phyloP scores from a whole-genome alignment of 2,113 vertebrate species.

The Morone saxatilis region DNA sequence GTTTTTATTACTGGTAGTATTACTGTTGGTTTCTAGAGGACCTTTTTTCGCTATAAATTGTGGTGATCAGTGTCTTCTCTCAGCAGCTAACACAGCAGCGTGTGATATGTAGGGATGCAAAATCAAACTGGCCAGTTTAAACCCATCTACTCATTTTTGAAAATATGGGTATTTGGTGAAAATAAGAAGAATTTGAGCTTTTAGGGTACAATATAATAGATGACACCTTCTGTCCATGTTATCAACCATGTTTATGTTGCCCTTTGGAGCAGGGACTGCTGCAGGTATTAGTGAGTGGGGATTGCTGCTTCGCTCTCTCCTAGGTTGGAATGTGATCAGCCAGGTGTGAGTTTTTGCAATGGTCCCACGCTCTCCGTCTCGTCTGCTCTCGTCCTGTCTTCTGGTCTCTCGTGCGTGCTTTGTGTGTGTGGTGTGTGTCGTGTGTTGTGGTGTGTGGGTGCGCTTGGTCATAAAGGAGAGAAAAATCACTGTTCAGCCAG shows the following conservation, averaged over 20 bases:
- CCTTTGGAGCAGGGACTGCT: constrained; percentile 50
- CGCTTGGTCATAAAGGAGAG: too few species aligned
- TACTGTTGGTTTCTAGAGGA: neutral
- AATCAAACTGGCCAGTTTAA: neutral
- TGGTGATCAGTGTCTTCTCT: neutral
- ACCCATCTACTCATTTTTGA: neutral
- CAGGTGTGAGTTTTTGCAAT: too few species aligned
- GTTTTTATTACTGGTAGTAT: neutral
- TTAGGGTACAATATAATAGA: neutral
- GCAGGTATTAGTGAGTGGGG: constrained; percentile 28
- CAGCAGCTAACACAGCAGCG: neutral
- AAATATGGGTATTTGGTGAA: neutral
- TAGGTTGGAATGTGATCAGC: constrained; percentile 60
- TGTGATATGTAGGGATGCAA: neutral
- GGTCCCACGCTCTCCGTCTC: too few species aligned
- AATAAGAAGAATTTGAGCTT: neutral
- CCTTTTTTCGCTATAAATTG: neutral
- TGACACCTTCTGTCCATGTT: neutral
- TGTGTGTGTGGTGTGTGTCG: too few species aligned
- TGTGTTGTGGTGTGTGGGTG: too few species aligned
- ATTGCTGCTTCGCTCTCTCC: constrained; percentile 55
- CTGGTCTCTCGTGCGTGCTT: too few species aligned
- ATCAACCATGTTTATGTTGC: constrained; percentile 41
- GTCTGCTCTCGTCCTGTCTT: too few species aligned
- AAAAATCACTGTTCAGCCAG: too few species aligned